These are phyloP conservation scores for Corbicula japonica DNA, from an alignment of 2,888 invertebrate genomes.

Conservation along the genomic window DNA sequence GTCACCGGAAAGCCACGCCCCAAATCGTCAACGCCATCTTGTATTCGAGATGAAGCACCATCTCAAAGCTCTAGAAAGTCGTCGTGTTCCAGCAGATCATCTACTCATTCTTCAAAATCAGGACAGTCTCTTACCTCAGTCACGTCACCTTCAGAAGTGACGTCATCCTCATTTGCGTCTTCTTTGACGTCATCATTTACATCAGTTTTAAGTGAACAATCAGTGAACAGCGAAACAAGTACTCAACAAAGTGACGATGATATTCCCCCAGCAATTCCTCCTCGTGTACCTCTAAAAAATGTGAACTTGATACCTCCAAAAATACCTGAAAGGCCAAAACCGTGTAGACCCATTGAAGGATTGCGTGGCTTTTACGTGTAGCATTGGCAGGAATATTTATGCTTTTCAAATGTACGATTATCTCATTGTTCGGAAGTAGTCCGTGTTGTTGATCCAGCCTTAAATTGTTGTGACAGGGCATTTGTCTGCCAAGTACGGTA, in stretches of 20 bases:
- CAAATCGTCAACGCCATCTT: slow-evolving; percentile 54
- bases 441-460: no score
- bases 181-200: slow-evolving; percentile 51
- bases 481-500: no score
- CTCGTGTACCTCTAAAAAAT: slow-evolving; percentile 30
- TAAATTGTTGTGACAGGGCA: no score
- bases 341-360: slow-evolving; percentile 46
- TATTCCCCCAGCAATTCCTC: slow-evolving; percentile 53
- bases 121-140: slow-evolving; percentile 64
- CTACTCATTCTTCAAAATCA: slow-evolving; percentile 53
- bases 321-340: slow-evolving; percentile 57
- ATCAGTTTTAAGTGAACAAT: slow-evolving; percentile 38
- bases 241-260: slow-evolving; percentile 24
- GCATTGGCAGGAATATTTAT: neutral
- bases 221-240: slow-evolving; percentile 34
- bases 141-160: slow-evolving; percentile 53
- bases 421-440: no score
- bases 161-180: slow-evolving; percentile 57
- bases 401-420: neutral
- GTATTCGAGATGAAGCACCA: slow-evolving; percentile 8
- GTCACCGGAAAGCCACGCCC: slow-evolving; percentile 45
- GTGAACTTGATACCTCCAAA: slow-evolving; percentile 33
- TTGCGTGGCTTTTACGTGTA: slow-evolving; percentile 63
- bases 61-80: slow-evolving; percentile 33
- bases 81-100: slow-evolving; percentile 43